Base-by-base conservation (phyloP, 2,888 invertebrate genomes). In the Amphiduros pacificus region DNA sequence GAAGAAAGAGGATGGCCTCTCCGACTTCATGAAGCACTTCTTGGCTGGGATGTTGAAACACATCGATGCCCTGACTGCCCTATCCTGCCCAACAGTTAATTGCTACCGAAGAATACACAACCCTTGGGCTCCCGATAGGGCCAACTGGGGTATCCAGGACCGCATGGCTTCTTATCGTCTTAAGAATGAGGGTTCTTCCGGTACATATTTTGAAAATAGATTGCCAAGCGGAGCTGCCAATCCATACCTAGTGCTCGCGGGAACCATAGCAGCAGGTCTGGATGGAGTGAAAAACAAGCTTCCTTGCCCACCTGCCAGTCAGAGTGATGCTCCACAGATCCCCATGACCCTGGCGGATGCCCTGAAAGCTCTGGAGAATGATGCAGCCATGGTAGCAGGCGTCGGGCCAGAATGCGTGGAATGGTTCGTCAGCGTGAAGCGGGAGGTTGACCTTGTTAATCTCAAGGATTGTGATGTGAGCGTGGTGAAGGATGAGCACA, bases 21-120 rank as follows among this genome's bases (percentile, higher is more conserved):
- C 66, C 9, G 48, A 24, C 5, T 17, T 63, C 2, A 50, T 41
- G 4, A 40, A 54, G 50, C 63, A 70, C n/a, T 70, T 65, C 64
- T n/a, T 71, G 31, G 67, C 66, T 0, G 70, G 70, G 1, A 41
- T 70, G 17, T 17, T 63, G n/a, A 57, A 69, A 36, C 70, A 70
- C 51, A 50, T 54, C 14, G n/a, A 29, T n/a, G 70, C 68, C 11
- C 55, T 70, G 31, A 58, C 56, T 6, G 66, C 70, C 11, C 20
- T 70, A 17, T 65, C 58, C 28, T 57, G 60, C 24, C 70, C 70
- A 20, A 70, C 70, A 3, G 57, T 65, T 28, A 70, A 70, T 65
- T 70, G 70, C 53, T 70, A 69, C 36, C 58, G 68, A 1, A 44
- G 70, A 17, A 55, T 70, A 3, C 32, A 60, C 31, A 24, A 32